These are phyloP conservation scores for Strix aluco DNA, from an alignment of 2,113 vertebrate species.

Conservation along the genomic window DNA sequence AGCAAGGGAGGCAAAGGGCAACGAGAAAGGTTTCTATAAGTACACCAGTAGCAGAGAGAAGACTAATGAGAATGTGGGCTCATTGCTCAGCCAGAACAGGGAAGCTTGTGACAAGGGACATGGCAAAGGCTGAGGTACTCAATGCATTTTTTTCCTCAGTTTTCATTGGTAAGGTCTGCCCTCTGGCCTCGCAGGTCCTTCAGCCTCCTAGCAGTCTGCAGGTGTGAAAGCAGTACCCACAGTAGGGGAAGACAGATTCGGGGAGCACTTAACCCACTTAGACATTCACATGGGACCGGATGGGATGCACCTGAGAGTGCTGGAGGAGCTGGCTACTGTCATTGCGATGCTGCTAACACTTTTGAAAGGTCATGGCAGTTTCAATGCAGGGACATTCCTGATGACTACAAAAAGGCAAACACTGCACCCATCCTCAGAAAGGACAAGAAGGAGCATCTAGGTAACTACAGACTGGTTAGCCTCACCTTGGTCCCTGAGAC, in stretches of 20 bases:
- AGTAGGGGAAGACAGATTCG: neutral
- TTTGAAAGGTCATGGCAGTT: neutral
- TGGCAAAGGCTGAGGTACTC: neutral
- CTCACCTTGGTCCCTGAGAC: neutral
- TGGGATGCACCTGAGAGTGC: neutral
- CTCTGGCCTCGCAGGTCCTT: neutral
- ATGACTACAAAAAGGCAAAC: neutral
- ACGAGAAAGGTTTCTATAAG: neutral
- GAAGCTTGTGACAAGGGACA: neutral
- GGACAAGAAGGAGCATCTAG: neutral
- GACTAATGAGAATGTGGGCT: neutral
- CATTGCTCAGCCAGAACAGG: neutral
- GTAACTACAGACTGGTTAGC: neutral
- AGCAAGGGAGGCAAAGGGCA: neutral
- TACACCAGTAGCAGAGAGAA: neutral
- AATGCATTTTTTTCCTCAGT: rapidly evolving
- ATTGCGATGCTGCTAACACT: neutral
- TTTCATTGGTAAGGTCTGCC: neutral
- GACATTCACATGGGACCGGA: neutral
- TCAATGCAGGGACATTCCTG: neutral
- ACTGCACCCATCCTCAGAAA: neutral
- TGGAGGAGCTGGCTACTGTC: neutral
- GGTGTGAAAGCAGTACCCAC: neutral
- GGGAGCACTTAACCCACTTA: neutral
- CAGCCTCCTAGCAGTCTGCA: neutral